These are phyloP conservation scores for Micromussa lordhowensis DNA, from an alignment of 92 coral and sea anemone genomes.

Conservation along the genomic window DNA sequence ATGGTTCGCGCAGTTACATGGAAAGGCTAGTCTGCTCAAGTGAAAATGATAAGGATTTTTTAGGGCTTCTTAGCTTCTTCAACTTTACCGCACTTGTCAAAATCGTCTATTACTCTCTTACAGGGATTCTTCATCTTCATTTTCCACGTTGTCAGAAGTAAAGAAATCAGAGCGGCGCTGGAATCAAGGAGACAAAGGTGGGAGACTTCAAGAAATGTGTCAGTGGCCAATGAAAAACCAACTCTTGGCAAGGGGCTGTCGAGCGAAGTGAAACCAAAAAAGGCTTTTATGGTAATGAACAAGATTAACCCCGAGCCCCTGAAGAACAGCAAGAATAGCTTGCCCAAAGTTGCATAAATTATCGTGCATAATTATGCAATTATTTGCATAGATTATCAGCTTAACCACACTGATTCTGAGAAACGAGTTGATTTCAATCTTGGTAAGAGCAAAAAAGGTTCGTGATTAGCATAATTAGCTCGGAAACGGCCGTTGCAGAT, in stretches of 20 bases:
- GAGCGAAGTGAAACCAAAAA: background rate
- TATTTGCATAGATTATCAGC: background rate
- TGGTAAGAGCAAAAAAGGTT: too few species aligned
- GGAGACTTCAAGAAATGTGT: conserved; percentile 40
- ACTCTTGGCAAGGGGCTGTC: background rate
- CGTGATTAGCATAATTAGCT: too few species aligned
- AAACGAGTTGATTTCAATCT: background rate
- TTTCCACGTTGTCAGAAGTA: conserved; percentile 76
- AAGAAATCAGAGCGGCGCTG: conserved; percentile 60
- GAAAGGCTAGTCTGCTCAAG: too few species aligned
- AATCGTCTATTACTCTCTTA: background rate
- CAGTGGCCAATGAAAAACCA: background rate
- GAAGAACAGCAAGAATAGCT: background rate
- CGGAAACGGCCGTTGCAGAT: too few species aligned
- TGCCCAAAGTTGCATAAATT: background rate
- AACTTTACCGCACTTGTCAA: background rate
- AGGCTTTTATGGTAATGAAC: background rate
- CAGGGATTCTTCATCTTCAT: conserved; percentile 82
- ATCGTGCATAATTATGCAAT: background rate
- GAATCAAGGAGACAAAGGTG: conserved; percentile 50
- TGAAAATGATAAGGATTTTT: too few species aligned
- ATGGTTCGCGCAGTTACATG: too few species aligned
- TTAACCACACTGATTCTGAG: background rate
- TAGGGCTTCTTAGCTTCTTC: too few species aligned
- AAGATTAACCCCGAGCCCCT: conserved; percentile 9